Evolutionary conservation across 2,888 invertebrate species (phyloP), one percentile per base, ranked within the genome.

Genomic region (Agonopterix alstromeriana): DNA sequence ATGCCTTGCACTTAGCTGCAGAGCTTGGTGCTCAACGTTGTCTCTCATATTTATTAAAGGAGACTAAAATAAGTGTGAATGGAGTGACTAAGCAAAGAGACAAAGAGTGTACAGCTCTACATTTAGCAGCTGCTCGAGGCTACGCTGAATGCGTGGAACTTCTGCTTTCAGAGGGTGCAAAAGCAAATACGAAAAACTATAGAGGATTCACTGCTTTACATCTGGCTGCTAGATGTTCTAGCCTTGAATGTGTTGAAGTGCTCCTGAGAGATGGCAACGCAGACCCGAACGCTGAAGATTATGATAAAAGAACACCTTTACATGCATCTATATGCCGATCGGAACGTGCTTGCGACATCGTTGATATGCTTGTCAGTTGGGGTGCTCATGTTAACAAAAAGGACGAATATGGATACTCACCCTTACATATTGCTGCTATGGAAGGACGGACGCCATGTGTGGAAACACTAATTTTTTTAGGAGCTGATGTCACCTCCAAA

Each of bases 181-280:
- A 95, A 73, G 91, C 94, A 0, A 93, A 94, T 60, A 83, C 92
- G 5, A 92, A 91, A 58, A 95, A 95, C 71, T 92, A 93, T 65
- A 91, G 95, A 59, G 94, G 94, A 35, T 95, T 95, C 63, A 95
- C 96, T 0, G 93, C 97, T 0, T 81, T 98, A n/a, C 97, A 98
- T 78, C 83, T 97, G 54, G 96, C 97, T 0, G 93, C 95, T 0
- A 90, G 94, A 53, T 93, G 94, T 44, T 95, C 95, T 42, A 94
- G 94, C 44, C 80, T 93, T 42, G 96, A 96, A 67, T 94, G 95
- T 65, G 94, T 95, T 0, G 95, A 96, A 71, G 88, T 93, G 1
- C 82, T 96, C 45, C 72, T 96, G 43, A 90, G 93, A 49, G 94
- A 94, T 67, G 93, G 93, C 1, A 93, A 92, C 54, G 93, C 94